Percentiles rank a stretch among this genome's conserved stretches.
Evolutionary conservation across 1,140 invertebrate species (phyloP).

Genomic region (Zaprionus davidi): DNA sequence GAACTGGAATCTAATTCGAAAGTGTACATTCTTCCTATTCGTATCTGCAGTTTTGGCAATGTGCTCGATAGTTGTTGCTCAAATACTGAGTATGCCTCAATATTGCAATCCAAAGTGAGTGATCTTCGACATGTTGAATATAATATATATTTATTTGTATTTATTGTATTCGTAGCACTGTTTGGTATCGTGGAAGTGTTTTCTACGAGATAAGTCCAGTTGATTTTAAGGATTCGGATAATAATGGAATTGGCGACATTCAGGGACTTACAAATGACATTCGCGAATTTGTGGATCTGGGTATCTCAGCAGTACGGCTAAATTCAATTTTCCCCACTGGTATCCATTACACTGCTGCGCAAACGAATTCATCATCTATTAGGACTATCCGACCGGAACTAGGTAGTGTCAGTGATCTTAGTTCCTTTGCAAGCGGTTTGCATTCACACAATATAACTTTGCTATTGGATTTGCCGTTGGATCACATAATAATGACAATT

Average conservation of each 20-base stretch:
- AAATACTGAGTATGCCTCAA: slow-evolving; percentile 89
- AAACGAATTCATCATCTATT: slow-evolving; percentile 87
- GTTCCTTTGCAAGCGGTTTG: slow-evolving; percentile 86
- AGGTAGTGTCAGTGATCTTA: slow-evolving; percentile 88
- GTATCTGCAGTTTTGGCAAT: slow-evolving; percentile 89
- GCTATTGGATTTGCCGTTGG: slow-evolving; percentile 90
- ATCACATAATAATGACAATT: slow-evolving; percentile 1
- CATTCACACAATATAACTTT: slow-evolving; percentile 89
- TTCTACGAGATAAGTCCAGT: slow-evolving; percentile 94
- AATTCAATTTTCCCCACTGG: slow-evolving; percentile 89
- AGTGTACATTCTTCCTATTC: slow-evolving; percentile 89
- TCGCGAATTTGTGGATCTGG: slow-evolving; percentile 87
- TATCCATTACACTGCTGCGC: slow-evolving; percentile 89
- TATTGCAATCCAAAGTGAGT: slow-evolving; percentile 87
- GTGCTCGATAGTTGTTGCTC: slow-evolving; percentile 88
- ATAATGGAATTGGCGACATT: slow-evolving; percentile 91
- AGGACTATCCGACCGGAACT: slow-evolving; percentile 87
- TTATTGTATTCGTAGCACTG: slow-evolving; percentile 63
- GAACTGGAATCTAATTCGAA: slow-evolving; percentile 92
- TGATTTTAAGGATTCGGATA: slow-evolving; percentile 91
- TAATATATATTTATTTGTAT: no score
- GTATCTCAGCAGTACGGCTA: slow-evolving; percentile 88
- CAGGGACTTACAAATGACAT: slow-evolving; percentile 88
- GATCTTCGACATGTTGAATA: no score
- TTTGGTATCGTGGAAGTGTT: slow-evolving; percentile 92